Percentiles rank a stretch among this genome's conserved stretches.
Conservation (phyloP, 2,888 invertebrate genomes). For the Neria commutata region DNA sequence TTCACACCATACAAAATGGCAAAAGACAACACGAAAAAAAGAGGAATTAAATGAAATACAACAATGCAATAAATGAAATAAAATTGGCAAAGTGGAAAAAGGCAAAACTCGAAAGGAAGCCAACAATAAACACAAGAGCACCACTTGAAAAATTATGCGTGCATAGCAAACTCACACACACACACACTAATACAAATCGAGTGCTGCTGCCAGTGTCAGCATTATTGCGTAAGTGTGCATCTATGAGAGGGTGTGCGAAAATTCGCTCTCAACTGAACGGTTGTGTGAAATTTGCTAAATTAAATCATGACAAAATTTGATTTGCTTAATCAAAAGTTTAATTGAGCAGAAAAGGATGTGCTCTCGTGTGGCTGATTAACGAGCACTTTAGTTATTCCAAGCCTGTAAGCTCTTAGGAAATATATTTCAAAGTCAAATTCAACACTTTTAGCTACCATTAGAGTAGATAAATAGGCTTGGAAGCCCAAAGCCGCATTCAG, state of each 20-base stretch:
- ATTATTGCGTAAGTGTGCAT: neutral
- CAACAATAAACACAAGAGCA: neutral
- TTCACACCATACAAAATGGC: slow-evolving; percentile 44
- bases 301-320: slow-evolving; percentile 1
- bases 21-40: too few relatives aligned
- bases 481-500: too few relatives aligned
- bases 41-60: neutral
- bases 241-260: neutral
- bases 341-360: slow-evolving; percentile 4
- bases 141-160: slow-evolving; percentile 5
- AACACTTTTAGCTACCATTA: too few relatives aligned
- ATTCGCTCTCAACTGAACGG: neutral
- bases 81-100: neutral
- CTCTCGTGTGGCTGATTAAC: too few relatives aligned
- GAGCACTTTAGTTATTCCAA: too few relatives aligned
- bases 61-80: neutral
- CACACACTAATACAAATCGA: neutral
- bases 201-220: neutral
- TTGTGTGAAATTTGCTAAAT: neutral
- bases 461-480: too few relatives aligned
- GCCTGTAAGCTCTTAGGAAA: too few relatives aligned
- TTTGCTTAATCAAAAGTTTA: slow-evolving; percentile 6
- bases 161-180: neutral
- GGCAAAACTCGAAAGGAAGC: neutral
- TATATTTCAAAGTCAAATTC: too few relatives aligned